These are phyloP conservation scores for Chromoteleia sp. DNA, from an alignment of 2,888 invertebrate species.

Conservation along the genomic window DNA sequence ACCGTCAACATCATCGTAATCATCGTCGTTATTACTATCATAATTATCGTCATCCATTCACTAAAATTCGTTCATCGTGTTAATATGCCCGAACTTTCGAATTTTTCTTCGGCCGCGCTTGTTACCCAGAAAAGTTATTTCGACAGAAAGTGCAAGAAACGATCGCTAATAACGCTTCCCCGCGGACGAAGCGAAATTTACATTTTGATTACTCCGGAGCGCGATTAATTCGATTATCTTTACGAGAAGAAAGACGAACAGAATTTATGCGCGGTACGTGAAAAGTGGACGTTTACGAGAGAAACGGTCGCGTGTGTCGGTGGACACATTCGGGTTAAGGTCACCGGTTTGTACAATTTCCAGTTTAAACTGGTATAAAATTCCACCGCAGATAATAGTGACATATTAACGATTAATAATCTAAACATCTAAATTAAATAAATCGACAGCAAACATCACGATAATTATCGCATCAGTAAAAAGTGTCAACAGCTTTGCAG, in stretches of 20 bases:
- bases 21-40: no score
- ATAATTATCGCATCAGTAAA: slow-evolving; percentile 51
- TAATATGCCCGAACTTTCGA: no score
- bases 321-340: slow-evolving; percentile 55
- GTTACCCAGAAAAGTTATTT: no score
- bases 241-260: not conserved
- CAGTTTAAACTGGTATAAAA: slow-evolving; percentile 51
- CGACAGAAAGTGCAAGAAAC: no score
- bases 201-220: not conserved
- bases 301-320: slow-evolving; percentile 29
- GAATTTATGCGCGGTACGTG: slow-evolving; percentile 5
- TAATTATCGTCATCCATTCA: no score
- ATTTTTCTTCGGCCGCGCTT: no score
- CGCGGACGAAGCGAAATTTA: no score
- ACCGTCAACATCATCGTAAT: no score
- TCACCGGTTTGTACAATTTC: slow-evolving; percentile 34
- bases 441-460: slow-evolving; percentile 29
- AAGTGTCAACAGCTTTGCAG: slow-evolving; percentile 24
- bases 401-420: slow-evolving; percentile 42
- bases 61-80: no score
- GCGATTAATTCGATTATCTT: not conserved
- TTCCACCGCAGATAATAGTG: slow-evolving; percentile 8
- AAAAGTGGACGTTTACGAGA: slow-evolving; percentile 21
- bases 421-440: slow-evolving; percentile 58
- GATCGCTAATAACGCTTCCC: no score